Conservation (phyloP, 2,888 invertebrate genomes). For the Clitarchus hookeri region DNA sequence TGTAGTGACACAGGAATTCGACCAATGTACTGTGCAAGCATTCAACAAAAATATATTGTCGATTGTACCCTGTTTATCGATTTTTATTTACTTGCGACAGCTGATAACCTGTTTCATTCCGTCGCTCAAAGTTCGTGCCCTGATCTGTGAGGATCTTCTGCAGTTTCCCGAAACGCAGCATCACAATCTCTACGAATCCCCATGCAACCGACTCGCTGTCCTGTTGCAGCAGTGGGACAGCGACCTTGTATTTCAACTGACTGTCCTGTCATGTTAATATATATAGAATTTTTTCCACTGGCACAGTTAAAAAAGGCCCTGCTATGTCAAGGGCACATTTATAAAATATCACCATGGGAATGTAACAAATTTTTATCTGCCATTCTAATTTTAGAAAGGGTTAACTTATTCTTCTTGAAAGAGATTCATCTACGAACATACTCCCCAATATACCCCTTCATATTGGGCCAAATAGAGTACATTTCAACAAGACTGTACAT, state of each 20-base stretch:
- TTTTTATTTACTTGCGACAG: constrained; percentile 27
- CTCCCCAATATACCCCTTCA: neutral
- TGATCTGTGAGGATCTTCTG: constrained; percentile 43
- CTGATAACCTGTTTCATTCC: constrained; percentile 37
- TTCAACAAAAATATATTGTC: constrained; percentile 23
- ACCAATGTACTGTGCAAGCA: neutral
- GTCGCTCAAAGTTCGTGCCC: constrained; percentile 43
- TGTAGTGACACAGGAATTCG: neutral
- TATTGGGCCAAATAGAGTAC: too few species aligned
- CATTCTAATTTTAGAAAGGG: too few species aligned
- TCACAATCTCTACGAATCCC: constrained; percentile 30
- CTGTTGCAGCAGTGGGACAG: constrained; percentile 44
- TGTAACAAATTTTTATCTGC: neutral
- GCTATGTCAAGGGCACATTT: constrained; percentile 38
- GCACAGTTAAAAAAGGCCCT: constrained; percentile 39
- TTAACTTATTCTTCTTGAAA: neutral
- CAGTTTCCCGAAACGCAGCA: constrained; percentile 42
- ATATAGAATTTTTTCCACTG: constrained; percentile 40
- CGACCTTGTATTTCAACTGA: constrained; percentile 43
- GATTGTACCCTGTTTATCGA: constrained; percentile 27
- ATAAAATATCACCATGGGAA: neutral
- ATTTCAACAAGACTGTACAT: too few species aligned
- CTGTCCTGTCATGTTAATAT: constrained; percentile 43
- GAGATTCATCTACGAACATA: constrained; percentile 18
- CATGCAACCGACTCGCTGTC: neutral